These are phyloP conservation scores for Phalacrocorax pelagicus DNA, from an alignment of 2,113 vertebrate genomes.

Conservation along the genomic window DNA sequence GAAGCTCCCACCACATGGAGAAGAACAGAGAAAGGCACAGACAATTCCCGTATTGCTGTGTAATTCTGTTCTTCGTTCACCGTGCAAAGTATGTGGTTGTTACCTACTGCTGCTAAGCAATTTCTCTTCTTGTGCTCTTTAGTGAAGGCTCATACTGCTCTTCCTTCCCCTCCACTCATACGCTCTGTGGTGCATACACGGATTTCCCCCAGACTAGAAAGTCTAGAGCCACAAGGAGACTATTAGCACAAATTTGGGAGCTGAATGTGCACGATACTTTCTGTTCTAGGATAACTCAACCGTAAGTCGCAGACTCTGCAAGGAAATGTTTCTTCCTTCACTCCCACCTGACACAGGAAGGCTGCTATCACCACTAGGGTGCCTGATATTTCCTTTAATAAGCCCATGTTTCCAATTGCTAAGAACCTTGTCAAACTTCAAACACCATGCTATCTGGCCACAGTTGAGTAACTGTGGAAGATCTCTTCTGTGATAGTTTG, in stretches of 20 bases:
- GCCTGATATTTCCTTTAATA: neutral
- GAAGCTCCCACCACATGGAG: neutral
- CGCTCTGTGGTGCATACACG: rapidly evolving
- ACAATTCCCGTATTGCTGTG: neutral
- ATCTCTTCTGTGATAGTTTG: neutral
- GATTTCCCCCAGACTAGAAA: neutral
- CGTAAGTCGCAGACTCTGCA: neutral
- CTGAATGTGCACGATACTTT: neutral
- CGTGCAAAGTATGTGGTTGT: neutral
- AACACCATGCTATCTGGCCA: neutral
- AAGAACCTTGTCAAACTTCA: neutral
- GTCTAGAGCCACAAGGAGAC: neutral
- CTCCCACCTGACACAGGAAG: neutral
- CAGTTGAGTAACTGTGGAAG: neutral
- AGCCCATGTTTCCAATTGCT: neutral
- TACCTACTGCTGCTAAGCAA: neutral
- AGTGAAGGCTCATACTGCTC: neutral
- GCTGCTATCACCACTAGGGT: neutral
- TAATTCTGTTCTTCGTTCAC: neutral
- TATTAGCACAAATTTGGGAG: neutral
- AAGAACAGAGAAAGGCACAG: neutral
- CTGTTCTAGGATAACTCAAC: neutral
- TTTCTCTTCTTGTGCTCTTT: neutral
- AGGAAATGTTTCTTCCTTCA: neutral
- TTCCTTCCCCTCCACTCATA: neutral